phyloP scores from a whole-genome alignment of 2,888 invertebrate species.

The Orthosia gracilis region DNA sequence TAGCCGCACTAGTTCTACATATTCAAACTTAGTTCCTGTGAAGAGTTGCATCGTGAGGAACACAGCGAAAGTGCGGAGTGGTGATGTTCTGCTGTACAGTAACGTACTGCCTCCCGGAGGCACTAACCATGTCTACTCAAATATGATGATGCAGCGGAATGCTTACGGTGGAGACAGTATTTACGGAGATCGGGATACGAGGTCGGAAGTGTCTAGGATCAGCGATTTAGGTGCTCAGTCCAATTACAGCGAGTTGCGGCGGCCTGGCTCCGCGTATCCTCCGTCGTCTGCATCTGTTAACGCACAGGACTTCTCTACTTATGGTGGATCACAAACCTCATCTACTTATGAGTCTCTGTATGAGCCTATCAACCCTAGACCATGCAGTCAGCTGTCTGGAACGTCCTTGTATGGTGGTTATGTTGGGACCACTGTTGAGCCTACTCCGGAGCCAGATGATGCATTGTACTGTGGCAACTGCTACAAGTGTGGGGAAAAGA shows the following conservation, averaged over 20 bases:
- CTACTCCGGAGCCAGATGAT: slow-evolving; percentile 94
- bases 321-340: slow-evolving; percentile 92
- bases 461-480: slow-evolving; percentile 96
- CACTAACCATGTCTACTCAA: slow-evolving; percentile 89
- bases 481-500: slow-evolving; percentile 97
- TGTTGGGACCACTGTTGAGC: slow-evolving; percentile 95
- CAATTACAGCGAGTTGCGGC: slow-evolving; percentile 92
- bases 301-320: slow-evolving; percentile 90
- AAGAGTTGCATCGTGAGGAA: slow-evolving; percentile 89
- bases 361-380: slow-evolving; percentile 92
- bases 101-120: slow-evolving; percentile 88
- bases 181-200: slow-evolving; percentile 83
- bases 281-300: slow-evolving; percentile 88
- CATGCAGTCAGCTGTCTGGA: slow-evolving; percentile 92
- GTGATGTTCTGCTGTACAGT: slow-evolving; percentile 87
- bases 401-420: slow-evolving; percentile 92
- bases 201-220: slow-evolving; percentile 88
- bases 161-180: slow-evolving; percentile 88
- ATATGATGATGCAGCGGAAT: slow-evolving; percentile 87
- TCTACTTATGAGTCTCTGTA: slow-evolving; percentile 93
- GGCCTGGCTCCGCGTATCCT: slow-evolving; percentile 91
- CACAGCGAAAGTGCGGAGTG: slow-evolving; percentile 83
- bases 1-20: slow-evolving; percentile 87
- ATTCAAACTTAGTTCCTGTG: slow-evolving; percentile 89
- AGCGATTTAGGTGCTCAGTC: slow-evolving; percentile 91